phyloP scores from a whole-genome alignment of 2,888 invertebrate species.

The Girardia tigrina region DNA sequence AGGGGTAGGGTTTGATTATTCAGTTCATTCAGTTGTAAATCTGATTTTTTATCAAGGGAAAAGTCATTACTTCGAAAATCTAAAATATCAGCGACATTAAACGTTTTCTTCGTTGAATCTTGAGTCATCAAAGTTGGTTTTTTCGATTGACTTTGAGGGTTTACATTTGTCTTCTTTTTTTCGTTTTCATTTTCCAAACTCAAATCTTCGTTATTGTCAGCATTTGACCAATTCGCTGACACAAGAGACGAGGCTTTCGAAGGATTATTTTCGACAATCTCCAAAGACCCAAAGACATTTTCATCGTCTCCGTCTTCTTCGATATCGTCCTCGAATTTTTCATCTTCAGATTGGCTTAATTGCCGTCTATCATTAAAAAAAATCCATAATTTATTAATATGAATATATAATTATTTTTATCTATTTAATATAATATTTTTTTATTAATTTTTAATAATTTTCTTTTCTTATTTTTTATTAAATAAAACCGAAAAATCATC shows the following conservation, averaged over 20 bases:
- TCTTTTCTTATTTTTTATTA: neutral
- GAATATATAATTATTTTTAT: too few relatives aligned
- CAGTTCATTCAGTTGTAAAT: neutral
- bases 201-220: neutral
- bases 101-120: neutral
- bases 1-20: neutral
- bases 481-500: neutral
- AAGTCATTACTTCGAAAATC: neutral
- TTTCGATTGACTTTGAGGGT: neutral
- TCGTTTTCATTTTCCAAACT: neutral
- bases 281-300: neutral
- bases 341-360: constrained; percentile 8
- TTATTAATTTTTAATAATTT: too few relatives aligned
- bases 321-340: neutral
- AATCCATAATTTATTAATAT: too few relatives aligned
- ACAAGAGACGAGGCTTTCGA: neutral
- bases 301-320: neutral
- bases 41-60: neutral
- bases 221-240: neutral
- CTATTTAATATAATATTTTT: too few relatives aligned
- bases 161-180: neutral
- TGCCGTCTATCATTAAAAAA: neutral
- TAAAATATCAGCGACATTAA: neutral
- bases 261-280: neutral
- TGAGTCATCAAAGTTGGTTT: neutral